A percentile compares a stretch with the other conserved stretches of the same genome.
These are phyloP conservation scores for Manacus vitellinus DNA, from an alignment of 2,113 vertebrate species.

Conservation along the genomic window DNA sequence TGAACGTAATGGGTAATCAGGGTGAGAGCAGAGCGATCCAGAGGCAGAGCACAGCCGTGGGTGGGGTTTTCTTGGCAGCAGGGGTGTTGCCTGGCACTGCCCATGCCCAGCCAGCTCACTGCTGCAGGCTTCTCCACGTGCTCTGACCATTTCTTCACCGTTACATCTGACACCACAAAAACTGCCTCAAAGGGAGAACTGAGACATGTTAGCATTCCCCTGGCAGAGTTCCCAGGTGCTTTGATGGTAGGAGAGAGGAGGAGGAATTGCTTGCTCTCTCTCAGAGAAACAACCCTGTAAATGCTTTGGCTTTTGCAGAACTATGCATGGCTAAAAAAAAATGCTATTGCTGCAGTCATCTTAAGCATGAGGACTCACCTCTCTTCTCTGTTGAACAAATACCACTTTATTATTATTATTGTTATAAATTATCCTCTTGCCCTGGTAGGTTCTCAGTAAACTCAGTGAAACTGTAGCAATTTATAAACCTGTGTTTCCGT, in stretches of 20 bases:
- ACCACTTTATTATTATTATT: neutral
- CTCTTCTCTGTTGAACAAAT: neutral
- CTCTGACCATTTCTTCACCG: neutral
- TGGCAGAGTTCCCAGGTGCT: neutral
- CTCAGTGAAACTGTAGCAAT: neutral
- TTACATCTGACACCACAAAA: neutral
- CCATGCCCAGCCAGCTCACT: neutral
- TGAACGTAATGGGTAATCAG: neutral
- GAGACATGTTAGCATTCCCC: neutral
- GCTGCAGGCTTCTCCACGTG: neutral
- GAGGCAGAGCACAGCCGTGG: neutral
- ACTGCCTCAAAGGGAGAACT: accelerated
- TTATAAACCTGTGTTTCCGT: neutral
- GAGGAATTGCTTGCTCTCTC: neutral
- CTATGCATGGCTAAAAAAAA: neutral
- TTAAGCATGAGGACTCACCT: neutral
- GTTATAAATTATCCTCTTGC: neutral
- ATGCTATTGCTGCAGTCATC: neutral
- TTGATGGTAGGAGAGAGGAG: neutral
- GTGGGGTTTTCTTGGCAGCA: neutral
- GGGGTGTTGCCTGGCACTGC: neutral
- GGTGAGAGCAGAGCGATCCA: neutral
- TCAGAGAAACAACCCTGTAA: neutral
- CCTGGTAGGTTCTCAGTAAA: neutral
- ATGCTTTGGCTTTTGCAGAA: neutral